Percentiles rank a stretch among this genome's conserved stretches.
These are phyloP conservation scores for Smittia sp. DNA, from an alignment of 2,888 invertebrate species.

Conservation along the genomic window DNA sequence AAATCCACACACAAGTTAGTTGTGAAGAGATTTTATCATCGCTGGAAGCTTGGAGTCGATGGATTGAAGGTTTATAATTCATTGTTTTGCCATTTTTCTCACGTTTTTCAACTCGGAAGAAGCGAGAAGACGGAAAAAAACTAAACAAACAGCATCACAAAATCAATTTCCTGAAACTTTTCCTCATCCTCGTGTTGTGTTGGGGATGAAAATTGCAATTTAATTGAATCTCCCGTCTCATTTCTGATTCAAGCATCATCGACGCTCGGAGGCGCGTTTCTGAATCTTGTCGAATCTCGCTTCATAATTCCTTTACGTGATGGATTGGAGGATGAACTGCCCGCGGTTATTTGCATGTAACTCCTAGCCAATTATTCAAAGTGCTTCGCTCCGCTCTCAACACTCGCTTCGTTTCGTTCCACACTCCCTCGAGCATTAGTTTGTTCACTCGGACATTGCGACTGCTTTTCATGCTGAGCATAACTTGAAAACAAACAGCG, in stretches of 20 bases:
- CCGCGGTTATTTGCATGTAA: too few species aligned
- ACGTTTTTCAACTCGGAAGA: neutral
- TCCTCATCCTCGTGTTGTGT: neutral
- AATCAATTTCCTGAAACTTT: slow-evolving; percentile 23
- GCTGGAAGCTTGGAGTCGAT: neutral
- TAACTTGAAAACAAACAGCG: too few species aligned
- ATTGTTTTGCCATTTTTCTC: slow-evolving; percentile 29
- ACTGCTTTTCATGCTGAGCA: too few species aligned
- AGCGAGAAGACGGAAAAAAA: neutral
- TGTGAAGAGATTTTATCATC: slow-evolving; percentile 7
- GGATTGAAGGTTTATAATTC: slow-evolving; percentile 23
- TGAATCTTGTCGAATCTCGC: too few species aligned
- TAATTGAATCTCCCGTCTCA: neutral
- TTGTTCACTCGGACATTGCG: too few species aligned
- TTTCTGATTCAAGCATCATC: neutral
- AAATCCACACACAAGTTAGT: slow-evolving; percentile 1
- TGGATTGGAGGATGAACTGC: too few species aligned
- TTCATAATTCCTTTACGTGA: too few species aligned
- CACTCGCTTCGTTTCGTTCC: too few species aligned
- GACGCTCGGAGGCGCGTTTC: neutral
- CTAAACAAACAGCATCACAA: slow-evolving; percentile 9
- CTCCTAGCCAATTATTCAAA: too few species aligned
- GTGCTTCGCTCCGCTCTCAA: too few species aligned
- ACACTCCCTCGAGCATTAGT: too few species aligned
- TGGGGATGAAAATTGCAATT: neutral